Conservation (phyloP, 64 coral and sea anemone species). For the Pocillopora verrucosa region DNA sequence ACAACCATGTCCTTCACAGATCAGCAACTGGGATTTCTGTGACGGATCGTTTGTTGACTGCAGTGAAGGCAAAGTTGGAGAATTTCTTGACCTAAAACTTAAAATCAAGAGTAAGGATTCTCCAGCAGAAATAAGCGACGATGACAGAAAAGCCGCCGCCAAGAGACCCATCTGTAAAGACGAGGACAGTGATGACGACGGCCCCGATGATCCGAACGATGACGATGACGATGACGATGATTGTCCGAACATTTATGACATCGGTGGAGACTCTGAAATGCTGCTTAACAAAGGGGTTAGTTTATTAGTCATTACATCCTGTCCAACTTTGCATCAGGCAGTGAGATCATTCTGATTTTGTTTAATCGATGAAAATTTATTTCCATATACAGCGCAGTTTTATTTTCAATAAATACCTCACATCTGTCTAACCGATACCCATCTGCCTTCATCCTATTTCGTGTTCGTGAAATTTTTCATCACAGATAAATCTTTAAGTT, state of each 20-base stretch:
- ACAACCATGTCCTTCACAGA: not conserved
- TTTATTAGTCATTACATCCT: not conserved
- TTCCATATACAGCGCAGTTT: too few relatives aligned
- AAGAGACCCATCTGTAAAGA: not conserved
- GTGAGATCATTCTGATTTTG: not conserved
- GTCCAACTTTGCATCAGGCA: not conserved
- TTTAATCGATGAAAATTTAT: not conserved
- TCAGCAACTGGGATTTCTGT: constrained; percentile 40
- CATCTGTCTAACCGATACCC: too few relatives aligned
- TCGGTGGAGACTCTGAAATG: constrained; percentile 38
- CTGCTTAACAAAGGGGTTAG: constrained; percentile 34
- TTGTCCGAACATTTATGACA: constrained; percentile 16
- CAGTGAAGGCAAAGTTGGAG: constrained; percentile 29
- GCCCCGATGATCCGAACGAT: not conserved
- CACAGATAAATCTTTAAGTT: too few relatives aligned
- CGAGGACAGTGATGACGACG: not conserved
- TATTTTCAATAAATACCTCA: too few relatives aligned
- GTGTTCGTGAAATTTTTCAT: too few relatives aligned
- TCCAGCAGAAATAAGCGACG: constrained; percentile 5
- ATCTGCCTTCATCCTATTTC: too few relatives aligned
- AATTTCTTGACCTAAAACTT: constrained; percentile 12
- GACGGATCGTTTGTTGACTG: not conserved
- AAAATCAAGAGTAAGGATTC: constrained; percentile 31
- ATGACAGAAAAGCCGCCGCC: not conserved
- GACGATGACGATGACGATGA: constrained; percentile 12